phyloP scores from a whole-genome alignment of 92 coral and sea anemone genomes.

The Siderastrea siderea region DNA sequence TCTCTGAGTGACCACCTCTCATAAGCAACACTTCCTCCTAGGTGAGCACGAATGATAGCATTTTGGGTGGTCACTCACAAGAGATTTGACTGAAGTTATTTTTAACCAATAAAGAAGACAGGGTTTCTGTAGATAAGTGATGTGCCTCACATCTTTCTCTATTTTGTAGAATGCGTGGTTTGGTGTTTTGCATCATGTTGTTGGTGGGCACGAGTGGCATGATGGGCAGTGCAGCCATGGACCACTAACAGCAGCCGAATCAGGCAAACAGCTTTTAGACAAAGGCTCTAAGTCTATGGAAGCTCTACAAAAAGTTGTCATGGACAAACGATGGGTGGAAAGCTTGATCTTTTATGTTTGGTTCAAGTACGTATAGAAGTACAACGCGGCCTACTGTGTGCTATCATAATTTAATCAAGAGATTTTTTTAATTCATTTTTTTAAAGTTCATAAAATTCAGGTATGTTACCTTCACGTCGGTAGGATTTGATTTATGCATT shows the following conservation, averaged over 20 bases:
- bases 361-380: slow-evolving; percentile 46
- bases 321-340: slow-evolving; percentile 53
- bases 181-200: slow-evolving; percentile 67
- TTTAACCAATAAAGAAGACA: slow-evolving; percentile 4
- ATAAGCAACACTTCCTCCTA: too few species aligned
- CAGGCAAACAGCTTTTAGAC: slow-evolving; percentile 34
- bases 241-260: slow-evolving; percentile 44
- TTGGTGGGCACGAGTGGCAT: slow-evolving; percentile 71
- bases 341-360: slow-evolving; percentile 52
- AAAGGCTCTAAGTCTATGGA: slow-evolving; percentile 62
- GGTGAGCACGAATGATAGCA: too few species aligned
- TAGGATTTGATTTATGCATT: too few species aligned
- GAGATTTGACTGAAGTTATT: too few species aligned
- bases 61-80: too few species aligned
- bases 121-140: background rate
- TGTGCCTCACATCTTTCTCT: background rate
- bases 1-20: too few species aligned
- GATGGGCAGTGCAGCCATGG: slow-evolving; percentile 69
- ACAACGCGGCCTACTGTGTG: background rate
- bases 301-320: slow-evolving; percentile 53
- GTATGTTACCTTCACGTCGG: too few species aligned
- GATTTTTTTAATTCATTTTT: too few species aligned
- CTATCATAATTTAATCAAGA: too few species aligned
- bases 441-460: too few species aligned
- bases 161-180: slow-evolving; percentile 36